These are phyloP conservation scores for Hydriomena furcata DNA, from an alignment of 2,888 invertebrate species.

Conservation along the genomic window DNA sequence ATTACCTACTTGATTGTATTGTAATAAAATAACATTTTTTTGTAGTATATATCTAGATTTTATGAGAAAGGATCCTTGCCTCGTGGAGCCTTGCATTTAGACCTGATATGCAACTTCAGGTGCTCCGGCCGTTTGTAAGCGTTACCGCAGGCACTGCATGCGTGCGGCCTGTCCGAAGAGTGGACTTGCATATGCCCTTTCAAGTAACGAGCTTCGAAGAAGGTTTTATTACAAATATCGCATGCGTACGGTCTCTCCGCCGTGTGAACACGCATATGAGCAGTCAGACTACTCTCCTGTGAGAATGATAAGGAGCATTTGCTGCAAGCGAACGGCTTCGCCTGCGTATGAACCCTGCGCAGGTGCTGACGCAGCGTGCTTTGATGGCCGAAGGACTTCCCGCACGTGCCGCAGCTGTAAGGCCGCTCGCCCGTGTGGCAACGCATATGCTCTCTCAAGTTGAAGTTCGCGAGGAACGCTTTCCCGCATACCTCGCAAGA, in stretches of 20 bases:
- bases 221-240: slow-evolving; percentile 4
- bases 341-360: slow-evolving; percentile 2
- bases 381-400: slow-evolving; percentile 10
- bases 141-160: slow-evolving; percentile 3
- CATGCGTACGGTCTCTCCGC: slow-evolving; percentile 8
- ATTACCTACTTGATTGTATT: too few relatives aligned
- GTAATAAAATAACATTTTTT: not conserved
- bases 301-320: slow-evolving; percentile 6
- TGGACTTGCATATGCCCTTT: slow-evolving; percentile 22
- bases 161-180: not conserved
- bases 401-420: not conserved
- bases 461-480: slow-evolving; percentile 8
- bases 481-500: slow-evolving; percentile 21
- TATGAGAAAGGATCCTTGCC: not conserved
- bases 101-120: slow-evolving; percentile 4
- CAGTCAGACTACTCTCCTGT: not conserved
- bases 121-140: slow-evolving; percentile 15
- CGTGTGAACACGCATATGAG: slow-evolving; percentile 11
- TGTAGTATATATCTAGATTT: not conserved
- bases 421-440: slow-evolving; percentile 6
- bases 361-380: slow-evolving; percentile 9
- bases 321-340: slow-evolving; percentile 13
- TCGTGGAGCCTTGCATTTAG: slow-evolving; percentile 12
- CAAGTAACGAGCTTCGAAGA: slow-evolving; percentile 7
- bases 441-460: slow-evolving; percentile 6